Base-by-base conservation (phyloP, 1,140 invertebrate genomes). In the Onthophagus taurus region DNA sequence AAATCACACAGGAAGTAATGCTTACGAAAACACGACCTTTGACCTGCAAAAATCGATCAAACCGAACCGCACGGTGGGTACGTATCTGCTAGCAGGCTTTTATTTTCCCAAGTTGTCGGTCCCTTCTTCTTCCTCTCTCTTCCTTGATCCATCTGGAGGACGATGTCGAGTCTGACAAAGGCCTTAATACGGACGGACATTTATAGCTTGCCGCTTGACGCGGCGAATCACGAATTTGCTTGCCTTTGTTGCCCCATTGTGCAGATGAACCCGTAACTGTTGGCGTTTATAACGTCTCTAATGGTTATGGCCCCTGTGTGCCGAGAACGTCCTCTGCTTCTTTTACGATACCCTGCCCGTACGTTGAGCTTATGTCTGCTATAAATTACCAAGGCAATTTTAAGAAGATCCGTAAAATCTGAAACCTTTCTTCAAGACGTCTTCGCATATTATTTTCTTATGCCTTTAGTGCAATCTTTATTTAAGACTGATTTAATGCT, bases 161-260 rank as follows among this genome's bases (percentile, higher is more conserved):
- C 20, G 44, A 39, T 31, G 34, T 26, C 41, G 38, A 20, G 31
- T 33, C 30, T 47, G 18, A 41, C 45, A 47, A 38, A 44, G 38
- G 47, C 49, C 46, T 51, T 53, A 53, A 53, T 53, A 45, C 49
- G 49, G 43, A 53, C 35, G 52, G 52, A 53, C 52, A 47, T 53
- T 53, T 53, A 53, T 51, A 44, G 52, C 52, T 44, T 44, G 44
- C 46, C 42, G 47, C 46, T 53, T 53, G 49, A 53, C 49, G 52
- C 52, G 52, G 49, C 49, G 51, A 53, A 53, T 53, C 52, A 51
- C 52, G 52, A 53, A 53, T 53, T 53, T 53, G 52, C 52, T 53
- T 53, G 46, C 52, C 51, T 53, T 53, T 53, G 52, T 53, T 50
- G 49, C 39, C 26, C 49, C 44, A 48, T 53, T 53, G 52, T 53